Base-by-base conservation (phyloP, 1,140 invertebrate genomes). In the Prorops nasuta region DNA sequence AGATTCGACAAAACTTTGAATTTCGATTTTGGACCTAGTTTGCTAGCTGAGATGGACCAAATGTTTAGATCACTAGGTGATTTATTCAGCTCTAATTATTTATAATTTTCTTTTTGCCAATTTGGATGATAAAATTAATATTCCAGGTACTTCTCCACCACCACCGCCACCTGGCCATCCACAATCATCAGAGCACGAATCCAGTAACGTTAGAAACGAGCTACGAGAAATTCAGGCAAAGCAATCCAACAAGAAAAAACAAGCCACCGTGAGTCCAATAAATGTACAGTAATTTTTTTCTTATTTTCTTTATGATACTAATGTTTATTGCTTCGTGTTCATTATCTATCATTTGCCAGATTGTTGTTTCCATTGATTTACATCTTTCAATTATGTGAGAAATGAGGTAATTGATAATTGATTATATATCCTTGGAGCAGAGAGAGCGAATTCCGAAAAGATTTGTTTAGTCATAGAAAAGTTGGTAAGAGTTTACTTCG, bases 11-110 rank as follows among this genome's bases (percentile, higher is more conserved):
- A 78, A 49, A 65, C 73, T 0, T 44, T 80, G 3, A 84, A 87
- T 38, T 87, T 92, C 51, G 94, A 98, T 76, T 89, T 96, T 65
- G 93, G 93, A 10, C 90, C 94, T 7, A 97, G 93, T 53, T 78
- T 98, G 24, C 80, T 97, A 64, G 94, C 96, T 66, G 95, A 98
- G 78, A 95, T 98, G 84, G 94, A 97, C 67, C 89, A 93, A 46
- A 92, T 97, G 77, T 91, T 98, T 62, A 86, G 87, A 60, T 89
- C 88, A 14, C 73, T 92, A 41, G 82, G 81, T 63, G 72, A 56
- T 28, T n/a, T 6, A 7, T 0, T 19, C 24, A 18, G 1, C 34
- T 24, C 17, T n/a, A 12, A 40, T 17, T 43, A 15, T 28, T 42
- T 18, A 18, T 28, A 9, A 48, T 10, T 37, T 49, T 37, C 17